Base-by-base conservation (phyloP, 35 echinoderm and acorn worm species). In the Eucidaris tribuloides region DNA sequence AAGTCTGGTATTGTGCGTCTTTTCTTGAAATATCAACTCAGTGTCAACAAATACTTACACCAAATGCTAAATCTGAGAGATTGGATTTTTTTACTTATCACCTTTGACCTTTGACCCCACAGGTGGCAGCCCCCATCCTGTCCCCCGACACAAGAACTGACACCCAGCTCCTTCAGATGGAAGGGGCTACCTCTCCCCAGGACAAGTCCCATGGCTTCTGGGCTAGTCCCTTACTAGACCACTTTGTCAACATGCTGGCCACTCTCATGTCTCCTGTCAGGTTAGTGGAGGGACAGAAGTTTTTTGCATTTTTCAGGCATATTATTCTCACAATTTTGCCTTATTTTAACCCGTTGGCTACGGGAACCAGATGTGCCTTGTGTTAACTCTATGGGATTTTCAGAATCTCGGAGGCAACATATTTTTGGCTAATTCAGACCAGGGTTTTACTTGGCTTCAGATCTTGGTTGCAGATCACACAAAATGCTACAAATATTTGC, bases 201-300 rank as follows among this genome's bases (percentile, higher is more conserved):
- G 35, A 6, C 24, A 63, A 64, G 48, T 40, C 45, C 7, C 36
- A 43, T 63, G 89, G 76, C 14, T 81, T 42, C 45, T 89, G 85
- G 78, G 94, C 81, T 42, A 80, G 63, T 30, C 90, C 90, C 24
- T 45, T 78, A 0, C 40, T 98, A 31, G 90, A 98, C 64, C 95
- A 98, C 74, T 98, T 98, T 71, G 77, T 93, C 30, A 80, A 83
- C 42, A 89, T 89, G 85, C 55, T 93, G 4, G 76, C 76, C 1
- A 78, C 84, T 28, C 81, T 98, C 23, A 92, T 98, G 90, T 37
- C 42, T 37, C 95, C 95, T 31, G 86, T 91, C 33, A 92, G 89
- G 95, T 98, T 66, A 90, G 95, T 86, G 42, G 63, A 25, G 33
- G 7, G 9, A 68, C 9, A 14, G 27, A 68, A 14, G 63, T 11